phyloP scores from a whole-genome alignment of 1,140 invertebrate species.

The Drosophila asahinai region DNA sequence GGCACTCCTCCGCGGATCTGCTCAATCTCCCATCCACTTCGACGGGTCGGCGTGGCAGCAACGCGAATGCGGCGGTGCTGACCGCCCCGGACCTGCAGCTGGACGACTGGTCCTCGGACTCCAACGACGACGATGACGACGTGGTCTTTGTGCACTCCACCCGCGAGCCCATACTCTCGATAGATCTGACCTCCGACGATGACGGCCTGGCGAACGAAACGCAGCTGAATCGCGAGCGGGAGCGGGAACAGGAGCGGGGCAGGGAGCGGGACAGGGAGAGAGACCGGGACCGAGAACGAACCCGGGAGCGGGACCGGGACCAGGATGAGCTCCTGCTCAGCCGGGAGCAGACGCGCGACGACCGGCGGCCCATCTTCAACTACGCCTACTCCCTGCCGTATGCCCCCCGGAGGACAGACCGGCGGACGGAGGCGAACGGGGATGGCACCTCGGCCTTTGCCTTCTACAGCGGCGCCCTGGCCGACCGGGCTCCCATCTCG shows the following conservation, averaged over 20 bases:
- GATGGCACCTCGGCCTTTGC: constrained; percentile 65
- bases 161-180: constrained; percentile 78
- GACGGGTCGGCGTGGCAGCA: constrained; percentile 41
- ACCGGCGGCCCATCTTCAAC: constrained; percentile 21
- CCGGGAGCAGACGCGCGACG: constrained; percentile 15
- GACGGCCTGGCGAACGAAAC: constrained; percentile 53
- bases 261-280: not conserved
- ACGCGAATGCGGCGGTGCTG: constrained; percentile 85
- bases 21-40: constrained; percentile 62
- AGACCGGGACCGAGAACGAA: not conserved
- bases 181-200: constrained; percentile 80
- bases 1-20: constrained; percentile 29
- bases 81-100: constrained; percentile 92
- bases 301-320: constrained; percentile 5
- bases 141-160: constrained; percentile 84
- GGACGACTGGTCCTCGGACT: constrained; percentile 90
- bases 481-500: constrained; percentile 58
- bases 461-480: constrained; percentile 67
- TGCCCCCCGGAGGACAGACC: constrained; percentile 14
- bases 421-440: constrained; percentile 22
- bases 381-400: constrained; percentile 39
- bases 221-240: not conserved
- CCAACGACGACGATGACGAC: constrained; percentile 87
- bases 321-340: not conserved
- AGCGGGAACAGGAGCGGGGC: not conserved